Base-by-base conservation (phyloP, 1,140 invertebrate genomes). In the Metaphire vulgaris region DNA sequence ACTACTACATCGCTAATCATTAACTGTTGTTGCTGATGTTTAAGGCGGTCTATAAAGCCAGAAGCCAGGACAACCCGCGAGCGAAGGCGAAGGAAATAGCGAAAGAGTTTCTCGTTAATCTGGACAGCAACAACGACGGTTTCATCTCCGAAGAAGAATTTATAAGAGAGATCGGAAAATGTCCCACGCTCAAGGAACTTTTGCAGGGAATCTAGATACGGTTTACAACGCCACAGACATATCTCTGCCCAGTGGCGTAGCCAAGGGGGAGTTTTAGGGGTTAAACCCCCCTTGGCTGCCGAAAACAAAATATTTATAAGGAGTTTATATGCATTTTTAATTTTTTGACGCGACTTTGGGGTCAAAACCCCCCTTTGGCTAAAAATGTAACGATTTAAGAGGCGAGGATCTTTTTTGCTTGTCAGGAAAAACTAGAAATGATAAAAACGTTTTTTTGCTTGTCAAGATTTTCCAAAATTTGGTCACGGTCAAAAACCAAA, bases 51-150 rank as follows among this genome's bases (percentile, higher is more conserved):
- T 73, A 73, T 26, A 73, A 73, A 26, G 72, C 72, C 21, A 73
- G 34, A 16, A 73, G 31, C n/a, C 28, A 34, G 28, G n/a, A 21
- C n/a, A 73, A 73, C 31, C 72, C 72, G 6, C 26, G n/a, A 2
- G 16, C 21, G 28, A 73, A 26, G 28, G 41, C 41, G 28, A 41
- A 73, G 34, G 72, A 33, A 64, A 41, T 34, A 26, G 72, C 41
- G 33, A n/a, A 1, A 15, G 34, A 28, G n/a, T 34, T 73, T 26
- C 41, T 56, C 56, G 12, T 34, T 2, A 26, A 73, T 16, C 31
- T 34, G 34, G 72, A 73, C 41, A 34, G 28, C 33, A 73, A 73
- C 33, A 73, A 73, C 16, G 72, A 73, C 56, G 72, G 72, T 64
- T 34, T 31, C 33, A 28, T 73, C 16, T 73, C 72, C 28, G 72